phyloP scores from a whole-genome alignment of 2,888 invertebrate genomes.

The Orthonychiurus folsomi region DNA sequence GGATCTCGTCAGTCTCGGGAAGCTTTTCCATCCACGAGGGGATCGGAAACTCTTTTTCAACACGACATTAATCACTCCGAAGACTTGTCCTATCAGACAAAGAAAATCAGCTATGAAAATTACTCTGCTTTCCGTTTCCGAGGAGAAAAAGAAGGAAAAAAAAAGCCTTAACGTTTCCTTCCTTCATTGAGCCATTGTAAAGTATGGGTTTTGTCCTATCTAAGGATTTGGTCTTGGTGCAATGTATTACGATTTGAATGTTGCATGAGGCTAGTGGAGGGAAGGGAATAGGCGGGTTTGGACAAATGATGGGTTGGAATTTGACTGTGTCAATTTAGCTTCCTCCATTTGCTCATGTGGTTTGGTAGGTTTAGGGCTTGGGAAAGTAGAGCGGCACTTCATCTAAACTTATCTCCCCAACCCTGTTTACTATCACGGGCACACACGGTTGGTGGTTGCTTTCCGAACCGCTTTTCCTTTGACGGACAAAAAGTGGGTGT shows the following conservation, averaged over 20 bases:
- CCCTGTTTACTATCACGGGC: not conserved
- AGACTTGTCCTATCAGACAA: slow-evolving; percentile 18
- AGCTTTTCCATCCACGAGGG: too few relatives aligned
- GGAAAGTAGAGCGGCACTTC: too few relatives aligned
- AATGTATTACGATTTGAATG: not conserved
- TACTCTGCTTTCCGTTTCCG: slow-evolving; percentile 12
- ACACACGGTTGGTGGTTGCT: not conserved
- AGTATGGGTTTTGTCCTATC: not conserved
- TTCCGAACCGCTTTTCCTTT: not conserved
- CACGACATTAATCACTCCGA: slow-evolving; percentile 26
- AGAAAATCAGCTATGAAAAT: slow-evolving; percentile 26
- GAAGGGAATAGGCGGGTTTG: not conserved
- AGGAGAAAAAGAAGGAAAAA: not conserved
- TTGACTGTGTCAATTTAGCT: not conserved
- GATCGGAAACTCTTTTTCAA: slow-evolving; percentile 13
- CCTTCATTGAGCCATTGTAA: slow-evolving; percentile 5
- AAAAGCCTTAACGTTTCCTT: not conserved
- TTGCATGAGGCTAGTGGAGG: not conserved
- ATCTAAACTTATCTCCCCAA: slow-evolving; percentile 1
- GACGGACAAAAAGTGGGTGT: slow-evolving; percentile 15
- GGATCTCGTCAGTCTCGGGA: too few relatives aligned
- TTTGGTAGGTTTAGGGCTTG: too few relatives aligned
- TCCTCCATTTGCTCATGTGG: too few relatives aligned
- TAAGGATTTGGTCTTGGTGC: not conserved
- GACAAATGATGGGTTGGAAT: not conserved